Percentiles rank a stretch among this genome's conserved stretches.
Conservation (phyloP, 2,797 vertebrate genomes). For the Enteromius mattozi region DNA sequence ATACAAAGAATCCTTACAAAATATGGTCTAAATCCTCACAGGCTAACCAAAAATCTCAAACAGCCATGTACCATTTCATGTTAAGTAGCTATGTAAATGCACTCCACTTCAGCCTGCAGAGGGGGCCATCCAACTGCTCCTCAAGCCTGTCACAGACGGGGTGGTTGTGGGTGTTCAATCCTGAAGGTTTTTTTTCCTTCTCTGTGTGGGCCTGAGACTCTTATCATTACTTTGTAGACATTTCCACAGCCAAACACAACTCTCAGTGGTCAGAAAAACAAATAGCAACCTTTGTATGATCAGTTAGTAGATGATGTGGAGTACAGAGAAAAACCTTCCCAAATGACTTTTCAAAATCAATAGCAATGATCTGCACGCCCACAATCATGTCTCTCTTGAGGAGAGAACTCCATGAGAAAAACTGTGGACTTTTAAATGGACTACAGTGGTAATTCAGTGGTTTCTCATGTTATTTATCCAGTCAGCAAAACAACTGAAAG, state of each 20-base stretch:
- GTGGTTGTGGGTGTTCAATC: not conserved
- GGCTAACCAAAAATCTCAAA: not conserved
- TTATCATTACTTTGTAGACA: not conserved
- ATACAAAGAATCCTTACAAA: not conserved
- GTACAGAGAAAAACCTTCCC: not conserved
- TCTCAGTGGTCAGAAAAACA: not conserved
- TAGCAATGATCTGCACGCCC: not conserved
- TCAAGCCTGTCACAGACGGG: not conserved
- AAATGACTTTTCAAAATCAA: conserved; percentile 17
- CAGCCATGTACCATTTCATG: not conserved
- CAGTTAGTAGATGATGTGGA: not conserved
- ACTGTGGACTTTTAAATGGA: not conserved
- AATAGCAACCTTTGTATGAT: not conserved
- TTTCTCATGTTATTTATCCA: not conserved
- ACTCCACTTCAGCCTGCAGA: conserved; percentile 39
- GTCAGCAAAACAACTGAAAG: not conserved
- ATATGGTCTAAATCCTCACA: not conserved
- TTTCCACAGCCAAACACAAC: conserved; percentile 14
- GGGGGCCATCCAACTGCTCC: conserved; percentile 53
- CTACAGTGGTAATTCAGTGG: not conserved
- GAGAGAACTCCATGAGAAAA: not conserved
- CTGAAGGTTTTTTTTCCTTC: not conserved
- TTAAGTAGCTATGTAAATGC: not conserved
- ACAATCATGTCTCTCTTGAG: not conserved
- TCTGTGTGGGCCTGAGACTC: not conserved